Conservation (phyloP, 2,113 vertebrate genomes). For the Psophia crepitans region DNA sequence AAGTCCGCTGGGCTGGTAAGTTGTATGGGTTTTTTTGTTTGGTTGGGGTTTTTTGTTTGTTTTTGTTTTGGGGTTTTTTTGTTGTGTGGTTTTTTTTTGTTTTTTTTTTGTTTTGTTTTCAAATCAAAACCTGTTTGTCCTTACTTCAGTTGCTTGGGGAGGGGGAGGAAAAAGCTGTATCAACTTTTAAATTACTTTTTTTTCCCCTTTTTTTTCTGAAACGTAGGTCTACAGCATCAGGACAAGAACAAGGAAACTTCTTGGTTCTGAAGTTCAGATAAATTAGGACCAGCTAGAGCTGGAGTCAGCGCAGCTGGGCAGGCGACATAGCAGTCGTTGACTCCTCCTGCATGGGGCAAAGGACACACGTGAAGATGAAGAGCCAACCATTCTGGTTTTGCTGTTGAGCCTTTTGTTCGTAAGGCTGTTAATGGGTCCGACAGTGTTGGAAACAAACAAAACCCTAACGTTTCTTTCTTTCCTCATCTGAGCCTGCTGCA, state of each 20-base stretch:
- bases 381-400: conserved; percentile 43
- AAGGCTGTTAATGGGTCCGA: conserved; percentile 53
- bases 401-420: conserved; percentile 59
- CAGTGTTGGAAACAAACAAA: conserved; percentile 39
- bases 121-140: background rate
- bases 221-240: conserved; percentile 86
- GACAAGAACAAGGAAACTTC: conserved; percentile 88
- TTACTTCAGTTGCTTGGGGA: background rate
- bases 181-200: background rate
- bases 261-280: conserved; percentile 84
- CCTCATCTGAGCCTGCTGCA: conserved; percentile 77
- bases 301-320: background rate
- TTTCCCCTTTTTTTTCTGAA: background rate
- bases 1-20: background rate
- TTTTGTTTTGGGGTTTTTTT: too few species aligned
- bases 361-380: conserved; percentile 52
- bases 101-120: background rate
- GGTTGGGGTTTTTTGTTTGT: too few species aligned
- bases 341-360: conserved; percentile 8
- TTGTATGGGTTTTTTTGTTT: background rate
- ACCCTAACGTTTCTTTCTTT: conserved; percentile 29
- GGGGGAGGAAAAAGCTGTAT: background rate
- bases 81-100: background rate
- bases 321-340: background rate
- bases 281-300: background rate